Conservation (phyloP, 2,888 invertebrate genomes). For the Chironomus tentans region DNA sequence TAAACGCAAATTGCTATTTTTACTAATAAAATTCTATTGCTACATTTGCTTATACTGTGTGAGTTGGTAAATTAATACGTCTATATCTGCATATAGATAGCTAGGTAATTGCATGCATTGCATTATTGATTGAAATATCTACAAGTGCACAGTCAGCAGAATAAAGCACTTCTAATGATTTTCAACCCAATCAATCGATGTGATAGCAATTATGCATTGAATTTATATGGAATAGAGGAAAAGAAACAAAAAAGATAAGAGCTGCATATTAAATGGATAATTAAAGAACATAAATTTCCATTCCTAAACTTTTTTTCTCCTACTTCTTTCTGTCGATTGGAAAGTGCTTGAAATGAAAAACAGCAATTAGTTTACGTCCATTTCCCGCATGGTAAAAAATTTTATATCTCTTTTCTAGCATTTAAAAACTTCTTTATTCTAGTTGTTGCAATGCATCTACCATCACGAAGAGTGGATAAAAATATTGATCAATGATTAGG, state of each 20-base stretch:
- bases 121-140: not conserved
- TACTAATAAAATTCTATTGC: not conserved
- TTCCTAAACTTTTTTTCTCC: not conserved
- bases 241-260: not conserved
- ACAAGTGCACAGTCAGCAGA: not conserved
- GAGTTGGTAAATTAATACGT: too few species aligned
- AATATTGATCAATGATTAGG: conserved; percentile 8
- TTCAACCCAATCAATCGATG: not conserved
- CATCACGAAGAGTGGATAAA: not conserved
- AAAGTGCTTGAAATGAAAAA: not conserved
- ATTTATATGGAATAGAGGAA: not conserved
- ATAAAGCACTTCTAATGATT: not conserved
- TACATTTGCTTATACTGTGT: not conserved
- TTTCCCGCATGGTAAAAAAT: not conserved
- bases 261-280: conserved; percentile 10
- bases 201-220: not conserved
- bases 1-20: not conserved
- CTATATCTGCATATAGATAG: not conserved
- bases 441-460: not conserved
- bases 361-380: not conserved
- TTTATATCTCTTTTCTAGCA: not conserved
- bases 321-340: not conserved
- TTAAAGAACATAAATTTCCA: conserved; percentile 10
- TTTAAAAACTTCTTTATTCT: not conserved
- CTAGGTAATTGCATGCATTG: not conserved